phyloP scores from a whole-genome alignment of 2,113 vertebrate species.

The Gadus macrocephalus region DNA sequence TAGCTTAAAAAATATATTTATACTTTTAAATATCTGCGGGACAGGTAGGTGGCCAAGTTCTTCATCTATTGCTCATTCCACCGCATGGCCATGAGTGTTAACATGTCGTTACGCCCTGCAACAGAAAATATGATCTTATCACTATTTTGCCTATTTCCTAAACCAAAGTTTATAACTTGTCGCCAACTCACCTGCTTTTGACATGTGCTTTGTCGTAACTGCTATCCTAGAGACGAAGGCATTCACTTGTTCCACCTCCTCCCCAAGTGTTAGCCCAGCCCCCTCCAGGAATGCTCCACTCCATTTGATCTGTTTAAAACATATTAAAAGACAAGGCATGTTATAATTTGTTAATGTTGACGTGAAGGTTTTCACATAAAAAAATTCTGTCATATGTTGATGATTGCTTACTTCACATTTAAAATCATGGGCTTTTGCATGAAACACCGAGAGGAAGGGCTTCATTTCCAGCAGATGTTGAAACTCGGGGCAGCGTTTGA shows the following conservation, averaged over 20 bases:
- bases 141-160: background rate
- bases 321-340: background rate
- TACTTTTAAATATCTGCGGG: background rate
- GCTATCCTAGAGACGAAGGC: background rate
- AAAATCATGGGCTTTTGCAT: no score
- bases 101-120: constrained; percentile 19
- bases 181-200: background rate
- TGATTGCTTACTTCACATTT: no score
- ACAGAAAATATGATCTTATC: background rate
- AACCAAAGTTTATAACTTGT: background rate
- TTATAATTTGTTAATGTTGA: no score
- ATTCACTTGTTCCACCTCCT: background rate
- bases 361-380: no score
- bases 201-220: background rate
- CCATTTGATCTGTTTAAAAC: background rate
- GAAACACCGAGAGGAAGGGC: no score
- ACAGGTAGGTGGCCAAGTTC: constrained; percentile 10
- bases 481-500: no score
- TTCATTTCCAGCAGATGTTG: no score
- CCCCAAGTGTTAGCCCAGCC: background rate
- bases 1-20: background rate
- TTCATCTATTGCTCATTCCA: constrained; percentile 9
- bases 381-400: no score
- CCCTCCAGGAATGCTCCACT: background rate
- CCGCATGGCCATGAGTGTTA: constrained; percentile 15